A percentile compares a stretch with the other conserved stretches of the same genome.
Evolutionary conservation across 2,797 vertebrate species (phyloP).

Genomic region (Leuciscus waleckii): DNA sequence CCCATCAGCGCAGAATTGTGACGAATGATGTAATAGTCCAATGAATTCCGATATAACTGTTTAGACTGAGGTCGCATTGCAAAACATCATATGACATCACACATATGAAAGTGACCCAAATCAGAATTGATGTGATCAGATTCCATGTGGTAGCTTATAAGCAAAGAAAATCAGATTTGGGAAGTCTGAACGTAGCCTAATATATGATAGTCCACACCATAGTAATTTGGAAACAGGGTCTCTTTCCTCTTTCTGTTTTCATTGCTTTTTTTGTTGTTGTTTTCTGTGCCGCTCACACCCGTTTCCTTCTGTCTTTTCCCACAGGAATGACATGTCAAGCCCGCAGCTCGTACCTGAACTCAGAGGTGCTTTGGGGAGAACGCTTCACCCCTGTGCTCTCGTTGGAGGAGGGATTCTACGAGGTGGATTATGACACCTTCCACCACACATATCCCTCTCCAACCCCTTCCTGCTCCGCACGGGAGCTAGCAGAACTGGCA

Average conservation of each 20-base stretch:
- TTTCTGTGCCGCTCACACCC: neutral
- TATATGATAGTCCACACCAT: neutral
- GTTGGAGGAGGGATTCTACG: slow-evolving; percentile 86
- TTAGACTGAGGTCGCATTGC: neutral
- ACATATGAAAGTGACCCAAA: no score
- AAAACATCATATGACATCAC: no score
- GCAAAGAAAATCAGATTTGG: neutral
- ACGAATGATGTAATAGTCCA: neutral
- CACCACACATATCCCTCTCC: slow-evolving; percentile 69
- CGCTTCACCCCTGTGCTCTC: slow-evolving; percentile 70
- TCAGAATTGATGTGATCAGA: no score
- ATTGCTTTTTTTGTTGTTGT: neutral
- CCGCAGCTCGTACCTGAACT: slow-evolving; percentile 87
- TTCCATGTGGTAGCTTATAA: neutral
- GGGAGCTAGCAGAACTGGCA: slow-evolving; percentile 63
- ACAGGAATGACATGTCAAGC: slow-evolving; percentile 89
- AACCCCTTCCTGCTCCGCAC: slow-evolving; percentile 66
- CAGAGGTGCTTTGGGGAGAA: slow-evolving; percentile 85
- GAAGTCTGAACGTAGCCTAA: neutral
- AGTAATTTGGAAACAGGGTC: neutral
- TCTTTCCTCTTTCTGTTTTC: neutral
- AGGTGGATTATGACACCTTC: slow-evolving; percentile 87
- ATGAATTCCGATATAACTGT: neutral
- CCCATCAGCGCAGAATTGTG: no score
- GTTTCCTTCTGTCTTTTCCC: slow-evolving; percentile 3